These are phyloP conservation scores for Thecophora atra DNA, from an alignment of 2,888 invertebrate species.

Conservation along the genomic window DNA sequence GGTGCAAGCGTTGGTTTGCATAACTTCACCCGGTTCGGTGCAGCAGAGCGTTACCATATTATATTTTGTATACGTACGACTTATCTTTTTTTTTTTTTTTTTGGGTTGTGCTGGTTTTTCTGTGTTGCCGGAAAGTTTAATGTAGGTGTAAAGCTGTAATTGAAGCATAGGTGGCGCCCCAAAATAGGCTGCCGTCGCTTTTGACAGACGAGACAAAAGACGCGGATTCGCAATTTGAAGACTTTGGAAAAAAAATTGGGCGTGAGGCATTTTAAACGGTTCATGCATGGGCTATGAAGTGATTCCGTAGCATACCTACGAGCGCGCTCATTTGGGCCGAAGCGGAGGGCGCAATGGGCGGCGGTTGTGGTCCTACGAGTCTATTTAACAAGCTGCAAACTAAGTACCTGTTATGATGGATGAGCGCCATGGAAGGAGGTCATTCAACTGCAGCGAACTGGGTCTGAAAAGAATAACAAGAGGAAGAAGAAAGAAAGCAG, in stretches of 20 bases:
- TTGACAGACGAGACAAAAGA: too few species aligned
- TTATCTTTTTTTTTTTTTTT: conserved; percentile 13
- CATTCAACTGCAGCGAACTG: background rate
- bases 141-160: conserved; percentile 24
- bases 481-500: background rate
- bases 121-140: background rate
- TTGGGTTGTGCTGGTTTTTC: background rate
- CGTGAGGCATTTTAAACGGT: background rate
- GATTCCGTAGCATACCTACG: conserved; percentile 18
- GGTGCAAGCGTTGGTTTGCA: too few species aligned
- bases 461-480: conserved; percentile 10
- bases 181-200: too few species aligned
- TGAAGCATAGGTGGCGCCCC: background rate
- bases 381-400: background rate
- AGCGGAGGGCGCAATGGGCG: background rate
- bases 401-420: conserved; percentile 21
- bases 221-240: too few species aligned
- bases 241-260: too few species aligned
- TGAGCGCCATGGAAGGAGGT: background rate
- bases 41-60: too few species aligned
- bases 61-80: too few species aligned
- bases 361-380: background rate
- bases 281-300: background rate
- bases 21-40: too few species aligned
- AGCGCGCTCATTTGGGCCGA: background rate